A percentile compares a stretch with the other conserved stretches of the same genome.
Conservation (phyloP, 2,888 invertebrate species). For the Cordilura impudica region DNA sequence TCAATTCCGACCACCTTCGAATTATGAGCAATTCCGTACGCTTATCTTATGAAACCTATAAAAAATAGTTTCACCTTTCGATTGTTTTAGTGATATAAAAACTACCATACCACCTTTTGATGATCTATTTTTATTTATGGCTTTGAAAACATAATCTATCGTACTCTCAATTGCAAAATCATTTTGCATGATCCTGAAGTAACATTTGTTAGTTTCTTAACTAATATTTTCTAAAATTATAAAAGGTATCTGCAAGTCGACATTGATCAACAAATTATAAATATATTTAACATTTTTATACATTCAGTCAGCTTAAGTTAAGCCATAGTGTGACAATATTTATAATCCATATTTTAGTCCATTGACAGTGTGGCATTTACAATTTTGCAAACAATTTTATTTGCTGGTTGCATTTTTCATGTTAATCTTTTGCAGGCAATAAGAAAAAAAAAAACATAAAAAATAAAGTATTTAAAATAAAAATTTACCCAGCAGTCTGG, state of each 20-base stretch:
- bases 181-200: no score
- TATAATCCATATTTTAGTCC: conserved; percentile 45
- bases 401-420: background rate
- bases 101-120: no score
- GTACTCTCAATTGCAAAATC: no score
- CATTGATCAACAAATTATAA: background rate
- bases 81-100: no score
- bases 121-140: no score
- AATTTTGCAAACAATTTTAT: conserved; percentile 11
- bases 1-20: no score
- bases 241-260: background rate
- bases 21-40: no score
- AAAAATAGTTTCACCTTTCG: no score
- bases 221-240: no score
- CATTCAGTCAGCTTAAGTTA: conserved; percentile 29
- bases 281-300: conserved; percentile 16
- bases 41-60: no score
- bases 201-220: no score
- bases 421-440: background rate
- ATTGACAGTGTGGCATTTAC: conserved; percentile 41
- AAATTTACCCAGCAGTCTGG: conserved; percentile 31
- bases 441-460: background rate
- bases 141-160: no score
- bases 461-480: conserved; percentile 14
- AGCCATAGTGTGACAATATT: conserved; percentile 45